Percentiles rank a stretch among this genome's conserved stretches.
Evolutionary conservation across 2,797 vertebrate genomes (phyloP).

Genomic region (Sebastes miniatus): DNA sequence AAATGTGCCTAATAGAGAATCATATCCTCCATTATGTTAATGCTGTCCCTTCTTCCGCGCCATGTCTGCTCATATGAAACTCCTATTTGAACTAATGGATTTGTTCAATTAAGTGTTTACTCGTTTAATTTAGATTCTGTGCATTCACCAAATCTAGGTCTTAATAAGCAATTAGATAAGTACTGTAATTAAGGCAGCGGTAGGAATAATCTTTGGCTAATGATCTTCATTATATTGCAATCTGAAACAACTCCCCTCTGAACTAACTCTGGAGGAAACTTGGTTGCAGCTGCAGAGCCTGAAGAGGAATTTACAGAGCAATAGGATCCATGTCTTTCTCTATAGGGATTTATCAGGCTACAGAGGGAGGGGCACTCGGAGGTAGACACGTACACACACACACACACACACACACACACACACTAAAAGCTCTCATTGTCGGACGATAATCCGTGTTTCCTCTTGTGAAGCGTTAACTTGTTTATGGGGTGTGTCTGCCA

Average conservation of each 20-base stretch:
- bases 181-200: constrained; percentile 71
- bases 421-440: constrained; percentile 54
- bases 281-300: constrained; percentile 52
- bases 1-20: constrained; percentile 60
- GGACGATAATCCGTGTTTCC: constrained; percentile 62
- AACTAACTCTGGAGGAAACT: constrained; percentile 58
- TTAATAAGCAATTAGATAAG: constrained; percentile 76
- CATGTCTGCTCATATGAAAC: constrained; percentile 51
- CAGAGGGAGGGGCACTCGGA: constrained; percentile 39
- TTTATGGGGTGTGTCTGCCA: constrained; percentile 72
- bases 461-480: constrained; percentile 68
- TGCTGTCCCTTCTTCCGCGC: constrained; percentile 35
- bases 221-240: constrained; percentile 73
- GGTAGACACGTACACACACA: neutral
- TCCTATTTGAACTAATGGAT: constrained; percentile 74
- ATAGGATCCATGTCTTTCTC: constrained; percentile 28
- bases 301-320: constrained; percentile 38
- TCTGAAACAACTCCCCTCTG: constrained; percentile 64
- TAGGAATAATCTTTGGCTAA: constrained; percentile 74
- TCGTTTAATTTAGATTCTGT: constrained; percentile 67
- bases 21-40: constrained; percentile 67
- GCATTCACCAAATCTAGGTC: constrained; percentile 67
- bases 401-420: neutral
- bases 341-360: constrained; percentile 38
- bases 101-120: constrained; percentile 78